Base-by-base conservation (phyloP, 2,797 vertebrate genomes). In the Leptodactylus fallax region DNA sequence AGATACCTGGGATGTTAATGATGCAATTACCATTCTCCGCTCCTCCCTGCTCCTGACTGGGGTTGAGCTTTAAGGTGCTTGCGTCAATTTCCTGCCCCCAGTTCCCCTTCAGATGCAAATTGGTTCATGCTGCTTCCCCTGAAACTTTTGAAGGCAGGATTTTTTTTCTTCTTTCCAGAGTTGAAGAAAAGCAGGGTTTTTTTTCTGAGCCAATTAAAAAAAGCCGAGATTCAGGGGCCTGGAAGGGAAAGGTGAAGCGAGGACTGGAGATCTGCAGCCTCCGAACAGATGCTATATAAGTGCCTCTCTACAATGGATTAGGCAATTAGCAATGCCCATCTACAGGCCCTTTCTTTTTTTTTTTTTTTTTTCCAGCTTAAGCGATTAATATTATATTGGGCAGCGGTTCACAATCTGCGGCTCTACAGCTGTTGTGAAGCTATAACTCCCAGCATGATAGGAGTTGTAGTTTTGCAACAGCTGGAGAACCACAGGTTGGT, bases 21-120 rank as follows among this genome's bases (percentile, higher is more conserved):
- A 91, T 90, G 91, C 91, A 90, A 91, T 91, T 93, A 91, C 93
- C 91, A 90, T 91, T 81, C 91, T 92, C 91, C 85, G 90, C 90
- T 25, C 36, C 90, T 79, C 84, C 47, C 1, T 82, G 91, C 93
- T 82, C 90, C 92, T 51, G 88, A 79, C 77, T 77, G 78, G 49
- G 83, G 78, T 25, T 16, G 25, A 55, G 36, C 69, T 85, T 77
- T 58, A 53, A 63, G 58, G 79, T 77, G 71, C 25, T 88, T 69
- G 67, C 25, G 2, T 72, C 83, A 76, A 81, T 85, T 88, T 85
- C 87, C 87, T 84, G 65, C 74, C 87, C 65, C 36, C 7, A 88
- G 51, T 47, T 13, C 76, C 74, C 17, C 91, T 86, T 81, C 60
- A 87, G 8, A 77, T 89, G 87, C 87, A 86, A 89, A 81, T 56